Evolutionary conservation across 2,888 invertebrate genomes (phyloP).

Genomic region (Hypomecis punctinalis): DNA sequence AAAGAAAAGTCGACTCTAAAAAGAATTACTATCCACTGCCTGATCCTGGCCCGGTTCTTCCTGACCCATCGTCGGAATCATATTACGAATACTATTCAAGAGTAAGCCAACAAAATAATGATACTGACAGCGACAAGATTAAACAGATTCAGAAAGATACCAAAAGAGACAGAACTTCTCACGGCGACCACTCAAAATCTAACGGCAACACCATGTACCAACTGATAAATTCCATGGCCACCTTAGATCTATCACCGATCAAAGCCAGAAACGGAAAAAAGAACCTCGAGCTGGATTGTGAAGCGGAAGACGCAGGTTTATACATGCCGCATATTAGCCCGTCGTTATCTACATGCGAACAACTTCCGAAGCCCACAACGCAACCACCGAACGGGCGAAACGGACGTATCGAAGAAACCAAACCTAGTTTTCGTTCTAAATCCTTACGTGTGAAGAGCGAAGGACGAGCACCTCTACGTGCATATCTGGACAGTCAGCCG

Average conservation of each 20-base stretch:
- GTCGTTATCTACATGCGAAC: conserved; percentile 79
- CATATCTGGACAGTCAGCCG: conserved; percentile 71
- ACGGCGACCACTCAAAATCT: conserved; percentile 50
- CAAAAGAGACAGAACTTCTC: conserved; percentile 60
- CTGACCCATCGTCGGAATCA: conserved; percentile 79
- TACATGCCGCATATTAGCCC: conserved; percentile 78
- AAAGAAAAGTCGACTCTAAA: conserved; percentile 78
- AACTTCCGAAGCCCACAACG: conserved; percentile 74
- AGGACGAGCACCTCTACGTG: conserved; percentile 75
- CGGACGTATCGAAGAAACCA: conserved; percentile 74
- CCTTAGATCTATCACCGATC: conserved; percentile 73
- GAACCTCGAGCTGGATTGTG: conserved; percentile 66
- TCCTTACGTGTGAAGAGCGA: conserved; percentile 82
- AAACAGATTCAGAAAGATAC: conserved; percentile 71
- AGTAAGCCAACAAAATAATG: conserved; percentile 81
- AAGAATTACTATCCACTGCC: conserved; percentile 75
- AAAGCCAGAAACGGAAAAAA: conserved; percentile 71
- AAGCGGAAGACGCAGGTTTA: conserved; percentile 78
- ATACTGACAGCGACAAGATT: conserved; percentile 79
- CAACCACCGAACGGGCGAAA: conserved; percentile 70
- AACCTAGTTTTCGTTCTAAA: conserved; percentile 82
- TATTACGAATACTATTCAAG: conserved; percentile 83
- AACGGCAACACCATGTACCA: conserved; percentile 73
- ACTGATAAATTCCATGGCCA: conserved; percentile 79
- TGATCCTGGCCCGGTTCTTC: conserved; percentile 77